A percentile compares a stretch with the other conserved stretches of the same genome.
Evolutionary conservation across 2,888 invertebrate genomes (phyloP).

Genomic region (Sisyra nigra): DNA sequence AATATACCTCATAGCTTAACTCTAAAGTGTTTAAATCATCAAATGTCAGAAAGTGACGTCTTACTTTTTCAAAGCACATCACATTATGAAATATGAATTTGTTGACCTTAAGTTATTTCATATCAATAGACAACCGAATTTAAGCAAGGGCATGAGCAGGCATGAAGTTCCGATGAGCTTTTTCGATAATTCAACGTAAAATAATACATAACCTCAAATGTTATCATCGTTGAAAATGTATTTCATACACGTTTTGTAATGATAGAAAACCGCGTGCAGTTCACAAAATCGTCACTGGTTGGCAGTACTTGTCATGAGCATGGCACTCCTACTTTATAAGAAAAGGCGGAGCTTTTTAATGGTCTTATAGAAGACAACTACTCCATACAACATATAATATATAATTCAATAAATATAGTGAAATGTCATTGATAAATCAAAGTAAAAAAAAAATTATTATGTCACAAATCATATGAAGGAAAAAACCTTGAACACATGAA

Average conservation of each 20-base stretch:
- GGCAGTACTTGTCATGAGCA: slow-evolving; percentile 24
- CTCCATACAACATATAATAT: slow-evolving; percentile 7
- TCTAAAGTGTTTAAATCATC: neutral
- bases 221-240: neutral
- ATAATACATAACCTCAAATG: slow-evolving; percentile 7
- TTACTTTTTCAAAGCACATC: slow-evolving; percentile 5
- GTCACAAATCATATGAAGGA: slow-evolving; percentile 9
- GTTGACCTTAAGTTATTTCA: neutral
- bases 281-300: slow-evolving; percentile 17
- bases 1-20: neutral
- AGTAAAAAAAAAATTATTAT: slow-evolving; percentile 7
- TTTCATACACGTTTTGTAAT: too few relatives aligned
- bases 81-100: slow-evolving; percentile 4
- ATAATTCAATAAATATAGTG: slow-evolving; percentile 10
- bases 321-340: slow-evolving; percentile 19
- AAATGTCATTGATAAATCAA: slow-evolving; percentile 10
- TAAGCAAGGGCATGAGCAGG: neutral
- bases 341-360: slow-evolving; percentile 22
- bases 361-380: slow-evolving; percentile 13
- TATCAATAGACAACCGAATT: neutral
- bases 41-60: neutral
- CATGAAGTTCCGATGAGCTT: too few relatives aligned
- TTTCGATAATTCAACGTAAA: too few relatives aligned
- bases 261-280: slow-evolving; percentile 10
- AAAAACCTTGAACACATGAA: slow-evolving; percentile 8